A percentile compares a stretch with the other conserved stretches of the same genome.
Evolutionary conservation across 2,113 vertebrate species (phyloP).

Genomic region (Pelusios castaneus): DNA sequence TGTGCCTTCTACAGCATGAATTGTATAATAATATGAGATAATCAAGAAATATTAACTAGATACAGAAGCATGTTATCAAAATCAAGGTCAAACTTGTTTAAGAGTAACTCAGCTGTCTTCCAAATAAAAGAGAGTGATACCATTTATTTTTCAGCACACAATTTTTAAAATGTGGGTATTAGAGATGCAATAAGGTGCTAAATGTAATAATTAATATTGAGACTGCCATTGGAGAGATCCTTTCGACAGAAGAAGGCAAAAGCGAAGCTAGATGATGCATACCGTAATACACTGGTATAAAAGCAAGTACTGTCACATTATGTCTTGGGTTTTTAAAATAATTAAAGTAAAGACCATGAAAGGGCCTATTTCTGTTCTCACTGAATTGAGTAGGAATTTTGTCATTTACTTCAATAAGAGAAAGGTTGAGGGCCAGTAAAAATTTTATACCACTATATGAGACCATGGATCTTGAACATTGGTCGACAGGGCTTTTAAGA

Average conservation of each 20-base stretch:
- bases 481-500: neutral
- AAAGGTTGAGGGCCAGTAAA: neutral
- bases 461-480: neutral
- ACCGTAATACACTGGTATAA: neutral
- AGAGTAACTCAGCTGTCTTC: neutral
- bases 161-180: neutral
- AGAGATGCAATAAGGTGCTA: neutral
- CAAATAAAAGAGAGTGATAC: neutral
- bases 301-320: neutral
- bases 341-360: neutral
- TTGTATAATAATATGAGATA: neutral
- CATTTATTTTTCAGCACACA: neutral
- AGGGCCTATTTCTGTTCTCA: neutral
- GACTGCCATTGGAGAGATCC: neutral
- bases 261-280: neutral
- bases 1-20: neutral
- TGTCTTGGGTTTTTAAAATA: neutral
- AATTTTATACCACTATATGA: neutral
- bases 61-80: neutral
- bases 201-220: neutral
- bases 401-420: neutral
- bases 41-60: neutral
- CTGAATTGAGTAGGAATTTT: neutral
- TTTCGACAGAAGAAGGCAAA: neutral
- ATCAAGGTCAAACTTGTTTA: neutral